These are phyloP conservation scores for Pseudoatta argentina DNA, from an alignment of 1,140 invertebrate genomes.

Conservation along the genomic window DNA sequence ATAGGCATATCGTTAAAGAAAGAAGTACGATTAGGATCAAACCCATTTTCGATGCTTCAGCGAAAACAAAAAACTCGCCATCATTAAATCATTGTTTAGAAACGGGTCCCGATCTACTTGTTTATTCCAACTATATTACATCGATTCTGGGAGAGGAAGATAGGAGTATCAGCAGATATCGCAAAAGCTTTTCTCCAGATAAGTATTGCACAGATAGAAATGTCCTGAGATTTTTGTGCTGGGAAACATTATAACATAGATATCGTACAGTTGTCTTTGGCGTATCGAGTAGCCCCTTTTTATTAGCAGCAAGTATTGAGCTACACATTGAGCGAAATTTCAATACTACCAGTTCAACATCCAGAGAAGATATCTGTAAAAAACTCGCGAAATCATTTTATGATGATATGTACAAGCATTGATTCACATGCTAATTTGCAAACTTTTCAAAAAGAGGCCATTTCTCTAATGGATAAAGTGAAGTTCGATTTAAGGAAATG, in stretches of 20 bases:
- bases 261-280: background rate
- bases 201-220: background rate
- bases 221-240: background rate
- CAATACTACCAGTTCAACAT: no score
- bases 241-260: background rate
- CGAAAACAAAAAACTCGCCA: no score
- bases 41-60: no score
- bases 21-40: no score
- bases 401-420: background rate
- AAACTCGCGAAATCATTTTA: background rate
- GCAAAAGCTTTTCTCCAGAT: background rate
- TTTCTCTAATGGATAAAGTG: no score
- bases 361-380: background rate
- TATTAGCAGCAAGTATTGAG: no score
- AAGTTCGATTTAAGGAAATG: no score
- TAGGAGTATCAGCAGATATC: background rate
- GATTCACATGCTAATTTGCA: background rate
- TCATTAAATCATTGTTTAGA: no score
- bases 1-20: no score
- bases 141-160: background rate
- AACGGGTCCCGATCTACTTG: no score
- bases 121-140: background rate
- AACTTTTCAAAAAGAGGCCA: no score
- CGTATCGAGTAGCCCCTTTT: background rate
- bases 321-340: background rate